Conservation (phyloP, 2,888 invertebrate genomes). For the Charanyca ferruginea region DNA sequence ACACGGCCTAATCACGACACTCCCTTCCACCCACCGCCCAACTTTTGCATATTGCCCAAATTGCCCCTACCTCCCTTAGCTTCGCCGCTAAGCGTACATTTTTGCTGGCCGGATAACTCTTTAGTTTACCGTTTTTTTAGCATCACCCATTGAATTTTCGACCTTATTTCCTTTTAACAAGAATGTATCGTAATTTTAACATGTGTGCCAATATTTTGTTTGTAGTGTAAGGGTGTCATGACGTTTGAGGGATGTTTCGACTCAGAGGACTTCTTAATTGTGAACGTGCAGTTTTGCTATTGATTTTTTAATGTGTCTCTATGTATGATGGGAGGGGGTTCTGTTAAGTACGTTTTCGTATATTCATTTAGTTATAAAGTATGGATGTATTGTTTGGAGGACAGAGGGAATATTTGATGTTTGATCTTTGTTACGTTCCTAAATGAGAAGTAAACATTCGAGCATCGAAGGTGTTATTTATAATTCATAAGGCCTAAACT, state of each 20-base stretch:
- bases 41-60: constrained; percentile 90
- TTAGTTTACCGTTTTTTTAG: constrained; percentile 61
- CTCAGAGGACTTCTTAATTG: constrained; percentile 85
- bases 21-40: constrained; percentile 76
- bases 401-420: constrained; percentile 35
- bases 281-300: constrained; percentile 84
- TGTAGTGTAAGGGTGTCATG: constrained; percentile 69
- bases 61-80: constrained; percentile 82
- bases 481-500: constrained; percentile 29
- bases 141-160: constrained; percentile 65
- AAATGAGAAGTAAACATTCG: constrained; percentile 47
- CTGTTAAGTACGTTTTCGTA: constrained; percentile 55
- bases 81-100: constrained; percentile 78
- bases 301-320: constrained; percentile 87
- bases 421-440: constrained; percentile 31
- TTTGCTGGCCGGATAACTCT: constrained; percentile 67
- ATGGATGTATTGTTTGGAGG: constrained; percentile 44
- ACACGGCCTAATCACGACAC: constrained; percentile 90
- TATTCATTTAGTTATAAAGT: constrained; percentile 48
- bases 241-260: constrained; percentile 87
- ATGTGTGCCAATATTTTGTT: constrained; percentile 50
- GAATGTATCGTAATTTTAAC: constrained; percentile 32
- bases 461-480: constrained; percentile 2
- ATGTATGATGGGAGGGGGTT: constrained; percentile 56
- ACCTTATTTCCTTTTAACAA: constrained; percentile 64